Base-by-base conservation (phyloP, 2,797 vertebrate genomes). In the Sebastes hubbsi region DNA sequence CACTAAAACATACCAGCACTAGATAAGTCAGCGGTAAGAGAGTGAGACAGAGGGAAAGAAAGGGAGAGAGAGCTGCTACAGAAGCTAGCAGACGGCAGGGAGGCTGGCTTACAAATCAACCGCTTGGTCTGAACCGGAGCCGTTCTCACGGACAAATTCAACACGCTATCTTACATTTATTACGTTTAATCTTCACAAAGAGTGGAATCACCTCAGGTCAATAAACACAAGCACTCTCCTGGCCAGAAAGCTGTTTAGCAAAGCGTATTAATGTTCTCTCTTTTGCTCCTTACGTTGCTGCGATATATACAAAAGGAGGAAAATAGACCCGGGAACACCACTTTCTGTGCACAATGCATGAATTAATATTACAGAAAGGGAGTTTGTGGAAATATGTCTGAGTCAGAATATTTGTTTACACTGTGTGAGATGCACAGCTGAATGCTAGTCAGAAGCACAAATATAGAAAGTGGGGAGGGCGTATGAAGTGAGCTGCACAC, bases 1-100 rank as follows among this genome's bases (percentile, higher is more conserved):
- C 75, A 67, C 79, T 82, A 91, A 93, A 94, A 93, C 92, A 95
- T 90, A 93, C 87, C 85, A 85, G 84, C 90, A 85, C 72, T 69
- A 85, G 90, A 91, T 88, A 92, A 90, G 90, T 82, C 79, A 66
- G 72, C 9, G 69, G 80, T 62, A 69, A 78, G 77, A 81, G 74
- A 74, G 54, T 10, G 62, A 80, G 78, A 71, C 29, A 32, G 77
- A 75, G 66, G 61, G 66, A 65, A 22, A 78, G 30, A 68, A 64
- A 67, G 38, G 25, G 42, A 72, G 36, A 36, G 38, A 75, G 71
- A 77, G 63, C 56, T 80, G 63, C 67, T 83, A 73, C 74, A 81
- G 84, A 78, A 38, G 55, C 83, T 70, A 64, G 67, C 61, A 72
- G 64, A 82, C 82, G 11, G 54, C 72, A 67, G 81, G 79, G 65